Base-by-base conservation (phyloP, 1,140 invertebrate genomes). In the Tetramorium alpestre region DNA sequence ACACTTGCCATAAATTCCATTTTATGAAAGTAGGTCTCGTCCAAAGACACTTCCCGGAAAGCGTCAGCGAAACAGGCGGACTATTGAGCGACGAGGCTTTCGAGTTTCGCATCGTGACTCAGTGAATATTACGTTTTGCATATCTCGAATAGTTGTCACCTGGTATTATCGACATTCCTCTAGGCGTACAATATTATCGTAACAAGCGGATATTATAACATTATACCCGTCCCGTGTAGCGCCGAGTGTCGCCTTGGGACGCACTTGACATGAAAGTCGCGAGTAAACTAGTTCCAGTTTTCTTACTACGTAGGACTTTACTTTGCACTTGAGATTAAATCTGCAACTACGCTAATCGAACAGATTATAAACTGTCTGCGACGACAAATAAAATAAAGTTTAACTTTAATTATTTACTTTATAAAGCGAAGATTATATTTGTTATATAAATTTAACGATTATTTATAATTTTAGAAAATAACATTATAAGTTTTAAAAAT, bases 11-110 rank as follows among this genome's bases (percentile, higher is more conserved):
- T 56, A 60, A 60, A 84, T 75, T 84, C 69, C n/a, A 60, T 84
- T 84, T 84, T 18, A 62, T 22, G 80, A 75, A 84, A 84, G 69
- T 84, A 75, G 78, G 78, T 77, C 89, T 90, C 85, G 88, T 90
- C 86, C 85, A 87, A 73, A 84, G 88, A 81, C 84, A 62, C n/a
- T 85, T 65, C 38, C 47, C 28, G 78, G 62, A 81, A 75, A 89
- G 28, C 41, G 44, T 85, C 82, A 76, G 47, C 75, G 64, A 62
- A 87, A 87, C 77, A 51, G 58, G 84, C 67, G 11, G 38, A 60
- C 67, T 84, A 89, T 87, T 81, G 89, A 89, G 28, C 78, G 85
- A 47, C 28, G 38, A 25, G 38, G 28, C 65, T 47, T 90, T 87
- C 72, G 85, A 80, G 73, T 90, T 90, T 85, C 56, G 28, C 22